phyloP scores from a whole-genome alignment of 2,797 vertebrate genomes.

The Alosa sapidissima region DNA sequence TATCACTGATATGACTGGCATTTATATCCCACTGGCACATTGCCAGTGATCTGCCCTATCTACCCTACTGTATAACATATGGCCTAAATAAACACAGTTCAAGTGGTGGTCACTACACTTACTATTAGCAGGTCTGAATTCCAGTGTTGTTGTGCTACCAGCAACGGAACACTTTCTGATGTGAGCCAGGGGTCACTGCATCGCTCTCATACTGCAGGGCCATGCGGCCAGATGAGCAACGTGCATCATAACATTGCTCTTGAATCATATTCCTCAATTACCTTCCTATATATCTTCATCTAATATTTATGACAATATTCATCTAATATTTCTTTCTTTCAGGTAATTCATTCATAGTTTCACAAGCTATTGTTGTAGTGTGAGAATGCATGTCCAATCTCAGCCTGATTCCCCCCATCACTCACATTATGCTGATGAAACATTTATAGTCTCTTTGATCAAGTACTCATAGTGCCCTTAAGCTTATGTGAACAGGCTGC shows the following conservation, averaged over 20 bases:
- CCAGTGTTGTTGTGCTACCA: not conserved
- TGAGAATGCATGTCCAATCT: not conserved
- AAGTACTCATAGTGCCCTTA: not conserved
- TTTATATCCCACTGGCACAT: not conserved
- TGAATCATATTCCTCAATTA: not conserved
- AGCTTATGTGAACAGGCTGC: not conserved
- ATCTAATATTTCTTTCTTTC: not conserved
- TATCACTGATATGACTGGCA: not conserved
- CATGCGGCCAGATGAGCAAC: too few relatives aligned
- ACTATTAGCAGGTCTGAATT: not conserved
- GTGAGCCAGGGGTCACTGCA: not conserved
- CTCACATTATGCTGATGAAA: not conserved
- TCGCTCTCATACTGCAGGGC: not conserved
- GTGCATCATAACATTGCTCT: not conserved
- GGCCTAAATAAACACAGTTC: not conserved
- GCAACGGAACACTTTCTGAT: not conserved
- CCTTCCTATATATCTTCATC: not conserved
- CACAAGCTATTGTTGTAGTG: not conserved
- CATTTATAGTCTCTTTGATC: not conserved
- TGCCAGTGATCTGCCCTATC: not conserved
- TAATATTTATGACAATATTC: not conserved
- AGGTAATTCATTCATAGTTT: not conserved
- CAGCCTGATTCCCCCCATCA: not conserved
- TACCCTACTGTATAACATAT: not conserved
- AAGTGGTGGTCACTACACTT: not conserved